Evolutionary conservation across 1,140 invertebrate genomes (phyloP).

Genomic region (Dryas iulia): DNA sequence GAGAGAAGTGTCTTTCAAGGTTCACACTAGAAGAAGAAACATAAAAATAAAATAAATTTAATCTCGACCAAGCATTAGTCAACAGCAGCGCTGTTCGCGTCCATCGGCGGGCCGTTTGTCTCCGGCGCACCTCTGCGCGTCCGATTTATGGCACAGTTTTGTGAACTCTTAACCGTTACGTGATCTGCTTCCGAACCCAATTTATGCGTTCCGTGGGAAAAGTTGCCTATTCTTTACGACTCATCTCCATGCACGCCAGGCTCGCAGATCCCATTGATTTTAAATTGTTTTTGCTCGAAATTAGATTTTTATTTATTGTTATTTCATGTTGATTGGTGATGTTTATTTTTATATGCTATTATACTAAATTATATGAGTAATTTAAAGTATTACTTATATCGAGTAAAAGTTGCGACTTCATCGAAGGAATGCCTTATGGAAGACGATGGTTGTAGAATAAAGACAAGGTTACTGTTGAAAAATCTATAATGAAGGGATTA

Average conservation of each 20-base stretch:
- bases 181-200: constrained; percentile 79
- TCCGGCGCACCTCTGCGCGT: constrained; percentile 74
- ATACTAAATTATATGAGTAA: neutral
- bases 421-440: too few relatives aligned
- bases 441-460: too few relatives aligned
- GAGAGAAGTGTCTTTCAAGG: too few relatives aligned
- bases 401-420: too few relatives aligned
- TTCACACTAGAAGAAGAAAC: neutral
- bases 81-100: constrained; percentile 32
- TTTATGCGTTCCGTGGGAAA: constrained; percentile 76
- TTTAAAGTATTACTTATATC: neutral
- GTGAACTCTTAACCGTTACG: constrained; percentile 80
- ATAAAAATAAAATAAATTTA: neutral
- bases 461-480: too few relatives aligned
- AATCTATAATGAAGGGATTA: too few relatives aligned
- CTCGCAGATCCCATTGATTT: constrained; percentile 40
- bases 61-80: neutral
- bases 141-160: constrained; percentile 79
- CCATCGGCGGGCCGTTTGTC: constrained; percentile 66
- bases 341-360: neutral
- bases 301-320: neutral
- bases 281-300: constrained; percentile 24
- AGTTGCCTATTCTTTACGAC: constrained; percentile 75
- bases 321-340: neutral
- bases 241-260: constrained; percentile 47